Percentiles rank a stretch among this genome's conserved stretches.
These are phyloP conservation scores for Odontomachus brunneus DNA, from an alignment of 1,140 invertebrate species.

Conservation along the genomic window DNA sequence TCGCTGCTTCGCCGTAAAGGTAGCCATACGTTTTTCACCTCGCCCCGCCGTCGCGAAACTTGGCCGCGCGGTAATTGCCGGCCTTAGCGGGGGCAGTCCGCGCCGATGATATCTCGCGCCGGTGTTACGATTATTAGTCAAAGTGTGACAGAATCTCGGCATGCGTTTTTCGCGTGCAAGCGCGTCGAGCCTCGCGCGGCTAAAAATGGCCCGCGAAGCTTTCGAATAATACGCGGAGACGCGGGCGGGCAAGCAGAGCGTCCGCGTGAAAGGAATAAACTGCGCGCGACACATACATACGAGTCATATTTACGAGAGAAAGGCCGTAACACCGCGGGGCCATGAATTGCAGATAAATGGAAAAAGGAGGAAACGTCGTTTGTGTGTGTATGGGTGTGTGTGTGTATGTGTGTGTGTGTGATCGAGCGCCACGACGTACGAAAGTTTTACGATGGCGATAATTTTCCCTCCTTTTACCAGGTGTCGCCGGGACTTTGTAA, in stretches of 20 bases:
- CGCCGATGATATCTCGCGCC: constrained; percentile 17
- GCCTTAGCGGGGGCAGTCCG: constrained; percentile 24
- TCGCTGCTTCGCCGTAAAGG: constrained; percentile 8
- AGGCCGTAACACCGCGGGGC: constrained; percentile 12
- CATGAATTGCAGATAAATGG: constrained; percentile 52
- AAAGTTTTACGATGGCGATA: constrained; percentile 42
- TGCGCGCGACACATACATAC: constrained; percentile 4
- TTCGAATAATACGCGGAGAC: constrained; percentile 7
- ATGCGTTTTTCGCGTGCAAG: constrained; percentile 30
- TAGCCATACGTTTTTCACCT: background rate
- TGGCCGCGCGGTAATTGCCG: constrained; percentile 32
- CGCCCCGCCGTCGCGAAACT: background rate
- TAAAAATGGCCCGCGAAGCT: constrained; percentile 10
- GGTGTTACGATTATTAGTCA: constrained; percentile 30
- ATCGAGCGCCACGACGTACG: constrained; percentile 8
- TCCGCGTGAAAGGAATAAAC: too few species aligned
- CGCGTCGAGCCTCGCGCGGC: constrained; percentile 5
- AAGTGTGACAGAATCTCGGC: constrained; percentile 49
- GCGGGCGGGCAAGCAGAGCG: too few species aligned
- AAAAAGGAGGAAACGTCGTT: constrained; percentile 33
- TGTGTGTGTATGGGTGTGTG: too few species aligned
- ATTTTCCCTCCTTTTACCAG: background rate
- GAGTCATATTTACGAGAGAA: constrained; percentile 48
- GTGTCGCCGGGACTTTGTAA: background rate
- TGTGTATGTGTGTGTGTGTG: too few species aligned